Percentiles rank a stretch among this genome's conserved stretches.
These are phyloP conservation scores for Calonectris borealis DNA, from an alignment of 2,113 vertebrate genomes.

Conservation along the genomic window DNA sequence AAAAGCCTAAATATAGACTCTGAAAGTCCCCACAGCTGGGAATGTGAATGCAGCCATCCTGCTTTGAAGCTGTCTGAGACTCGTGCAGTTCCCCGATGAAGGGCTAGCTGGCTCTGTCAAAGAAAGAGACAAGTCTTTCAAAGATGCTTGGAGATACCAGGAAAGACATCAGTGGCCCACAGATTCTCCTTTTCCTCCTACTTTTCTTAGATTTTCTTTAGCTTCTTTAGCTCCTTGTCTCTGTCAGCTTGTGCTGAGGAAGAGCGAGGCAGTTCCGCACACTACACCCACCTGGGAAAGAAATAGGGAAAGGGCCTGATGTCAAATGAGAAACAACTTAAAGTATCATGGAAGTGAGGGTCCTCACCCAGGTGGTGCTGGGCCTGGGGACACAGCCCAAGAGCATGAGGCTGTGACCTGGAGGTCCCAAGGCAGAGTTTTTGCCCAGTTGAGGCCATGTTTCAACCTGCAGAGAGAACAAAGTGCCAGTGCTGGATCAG, in stretches of 20 bases:
- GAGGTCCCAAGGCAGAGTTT: neutral
- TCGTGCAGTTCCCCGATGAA: slow-evolving; percentile 35
- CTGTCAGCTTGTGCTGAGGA: neutral
- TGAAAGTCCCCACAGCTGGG: neutral
- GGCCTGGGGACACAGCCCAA: neutral
- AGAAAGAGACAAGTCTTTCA: slow-evolving; percentile 22
- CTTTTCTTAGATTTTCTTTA: neutral
- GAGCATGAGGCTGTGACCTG: neutral
- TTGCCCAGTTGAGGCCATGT: neutral
- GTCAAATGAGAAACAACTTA: neutral
- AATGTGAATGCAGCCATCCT: neutral
- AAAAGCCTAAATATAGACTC: slow-evolving; percentile 59
- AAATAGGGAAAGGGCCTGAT: neutral
- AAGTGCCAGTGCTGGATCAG: rapidly evolving
- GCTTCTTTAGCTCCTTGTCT: neutral
- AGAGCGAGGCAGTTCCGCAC: neutral
- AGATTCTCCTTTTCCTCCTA: neutral
- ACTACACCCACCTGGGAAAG: neutral
- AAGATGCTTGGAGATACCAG: slow-evolving; percentile 13
- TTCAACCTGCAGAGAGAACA: neutral
- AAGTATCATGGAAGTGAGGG: neutral
- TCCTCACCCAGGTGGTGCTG: neutral
- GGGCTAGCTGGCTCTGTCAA: slow-evolving; percentile 9
- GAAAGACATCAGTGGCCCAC: neutral
- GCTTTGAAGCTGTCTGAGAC: slow-evolving; percentile 52